Conservation (phyloP, 2,113 vertebrate species). For the Petroica traversi region DNA sequence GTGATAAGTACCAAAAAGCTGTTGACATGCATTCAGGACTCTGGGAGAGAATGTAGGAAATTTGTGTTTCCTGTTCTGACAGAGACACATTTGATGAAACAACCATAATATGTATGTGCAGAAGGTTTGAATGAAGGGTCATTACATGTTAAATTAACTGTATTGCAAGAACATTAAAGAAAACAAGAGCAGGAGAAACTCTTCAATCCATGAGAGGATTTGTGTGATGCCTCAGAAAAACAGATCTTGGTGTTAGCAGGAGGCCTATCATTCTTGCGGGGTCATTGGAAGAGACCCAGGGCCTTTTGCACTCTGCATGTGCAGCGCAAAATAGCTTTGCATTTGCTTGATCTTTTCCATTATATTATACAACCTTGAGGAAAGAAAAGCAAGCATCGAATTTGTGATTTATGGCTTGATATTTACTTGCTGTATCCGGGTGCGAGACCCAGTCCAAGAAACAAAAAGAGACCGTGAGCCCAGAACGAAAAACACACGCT, state of each 20-base stretch:
- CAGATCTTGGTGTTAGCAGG: conserved; percentile 24
- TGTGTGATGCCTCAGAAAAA: conserved; percentile 39
- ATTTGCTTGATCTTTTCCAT: conserved; percentile 51
- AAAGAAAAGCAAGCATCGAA: conserved; percentile 55
- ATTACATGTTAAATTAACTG: conserved; percentile 38
- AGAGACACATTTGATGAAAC: not conserved
- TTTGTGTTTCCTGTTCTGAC: conserved; percentile 15
- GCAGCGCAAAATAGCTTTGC: not conserved
- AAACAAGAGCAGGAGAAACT: conserved; percentile 51
- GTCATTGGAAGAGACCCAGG: conserved; percentile 26
- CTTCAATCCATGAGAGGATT: conserved; percentile 30
- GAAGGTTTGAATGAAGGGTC: conserved; percentile 39
- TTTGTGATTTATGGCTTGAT: conserved; percentile 49
- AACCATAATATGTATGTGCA: not conserved
- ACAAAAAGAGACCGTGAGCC: conserved; percentile 19
- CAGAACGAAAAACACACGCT: conserved; percentile 42
- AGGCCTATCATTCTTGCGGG: not conserved
- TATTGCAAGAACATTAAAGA: conserved; percentile 29
- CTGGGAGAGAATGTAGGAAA: not conserved
- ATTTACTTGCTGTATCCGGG: conserved; percentile 59
- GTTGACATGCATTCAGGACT: not conserved
- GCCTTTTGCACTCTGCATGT: conserved; percentile 49
- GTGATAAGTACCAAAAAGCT: conserved; percentile 11
- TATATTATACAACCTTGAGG: conserved; percentile 52
- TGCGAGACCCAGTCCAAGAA: conserved; percentile 57